phyloP scores from a whole-genome alignment of 64 coral and sea anemone genomes.

The Acropora tenuis region DNA sequence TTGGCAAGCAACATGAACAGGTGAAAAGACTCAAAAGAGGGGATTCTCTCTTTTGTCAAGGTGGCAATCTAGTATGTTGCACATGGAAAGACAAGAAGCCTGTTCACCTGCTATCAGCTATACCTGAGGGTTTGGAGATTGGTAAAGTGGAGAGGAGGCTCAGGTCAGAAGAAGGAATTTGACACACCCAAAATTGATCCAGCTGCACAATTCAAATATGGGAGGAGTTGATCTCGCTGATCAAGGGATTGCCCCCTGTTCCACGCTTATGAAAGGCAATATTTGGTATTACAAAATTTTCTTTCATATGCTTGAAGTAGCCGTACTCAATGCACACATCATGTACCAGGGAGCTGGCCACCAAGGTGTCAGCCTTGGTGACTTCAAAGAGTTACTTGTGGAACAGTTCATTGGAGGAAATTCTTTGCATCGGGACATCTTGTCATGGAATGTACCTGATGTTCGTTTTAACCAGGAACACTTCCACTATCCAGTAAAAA shows the following conservation, averaged over 20 bases:
- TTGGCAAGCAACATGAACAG: background rate
- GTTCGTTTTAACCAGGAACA: too few species aligned
- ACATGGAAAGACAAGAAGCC: too few species aligned
- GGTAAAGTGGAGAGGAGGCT: too few species aligned
- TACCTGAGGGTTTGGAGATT: too few species aligned
- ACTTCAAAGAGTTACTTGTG: too few species aligned
- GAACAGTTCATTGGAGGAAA: background rate
- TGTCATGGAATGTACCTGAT: background rate
- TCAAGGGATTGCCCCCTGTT: constrained; percentile 16
- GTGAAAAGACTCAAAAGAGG: too few species aligned
- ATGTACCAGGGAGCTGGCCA: background rate
- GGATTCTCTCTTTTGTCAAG: too few species aligned
- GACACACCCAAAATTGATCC: constrained; percentile 23
- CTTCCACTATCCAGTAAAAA: too few species aligned
- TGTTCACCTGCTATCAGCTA: too few species aligned
- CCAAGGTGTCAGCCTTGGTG: background rate
- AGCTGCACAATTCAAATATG: constrained; percentile 14
- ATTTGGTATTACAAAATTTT: constrained; percentile 3
- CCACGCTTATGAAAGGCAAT: constrained; percentile 6
- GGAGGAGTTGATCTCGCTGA: constrained; percentile 5
- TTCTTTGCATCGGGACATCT: background rate
- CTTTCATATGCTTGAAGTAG: constrained; percentile 27
- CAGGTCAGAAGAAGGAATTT: too few species aligned
- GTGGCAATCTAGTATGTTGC: too few species aligned
- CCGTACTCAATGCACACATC: background rate